phyloP scores from a whole-genome alignment of 2,113 vertebrate species.

The Vulpes lagopus region DNA sequence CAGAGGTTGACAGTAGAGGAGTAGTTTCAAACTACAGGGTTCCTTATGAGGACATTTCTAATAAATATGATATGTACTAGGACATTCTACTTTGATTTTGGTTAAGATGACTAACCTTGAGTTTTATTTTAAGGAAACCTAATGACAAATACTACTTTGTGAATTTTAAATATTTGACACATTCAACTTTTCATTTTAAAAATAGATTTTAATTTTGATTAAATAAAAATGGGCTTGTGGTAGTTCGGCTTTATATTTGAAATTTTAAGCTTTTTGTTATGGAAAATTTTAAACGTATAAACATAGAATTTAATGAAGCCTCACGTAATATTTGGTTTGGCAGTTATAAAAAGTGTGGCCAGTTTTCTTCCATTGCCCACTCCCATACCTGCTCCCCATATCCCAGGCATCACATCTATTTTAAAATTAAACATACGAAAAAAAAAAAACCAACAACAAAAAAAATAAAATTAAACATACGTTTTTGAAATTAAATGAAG shows the following conservation, averaged over 20 bases:
- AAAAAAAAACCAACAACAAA: too few relatives aligned
- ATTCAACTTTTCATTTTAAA: conserved; percentile 25
- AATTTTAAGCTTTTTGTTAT: background rate
- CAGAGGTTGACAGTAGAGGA: too few relatives aligned
- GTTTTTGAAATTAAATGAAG: conserved; percentile 7
- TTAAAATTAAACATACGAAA: background rate
- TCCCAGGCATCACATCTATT: background rate
- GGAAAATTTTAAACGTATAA: background rate
- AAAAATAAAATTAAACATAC: background rate
- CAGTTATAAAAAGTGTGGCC: background rate
- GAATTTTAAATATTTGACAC: conserved; percentile 43
- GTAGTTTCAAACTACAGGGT: background rate
- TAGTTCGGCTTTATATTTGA: conserved; percentile 46
- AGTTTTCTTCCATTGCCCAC: background rate
- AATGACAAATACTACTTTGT: background rate
- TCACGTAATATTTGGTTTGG: background rate
- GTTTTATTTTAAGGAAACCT: conserved; percentile 32
- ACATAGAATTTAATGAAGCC: background rate
- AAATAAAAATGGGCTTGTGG: conserved; percentile 6
- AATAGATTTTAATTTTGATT: conserved; percentile 40
- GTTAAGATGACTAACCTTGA: background rate
- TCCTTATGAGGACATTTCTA: background rate
- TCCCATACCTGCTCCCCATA: background rate
- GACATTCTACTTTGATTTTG: background rate
- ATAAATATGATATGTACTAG: background rate